phyloP scores from a whole-genome alignment of 2,797 vertebrate genomes.

The Gymnodraco acuticeps region DNA sequence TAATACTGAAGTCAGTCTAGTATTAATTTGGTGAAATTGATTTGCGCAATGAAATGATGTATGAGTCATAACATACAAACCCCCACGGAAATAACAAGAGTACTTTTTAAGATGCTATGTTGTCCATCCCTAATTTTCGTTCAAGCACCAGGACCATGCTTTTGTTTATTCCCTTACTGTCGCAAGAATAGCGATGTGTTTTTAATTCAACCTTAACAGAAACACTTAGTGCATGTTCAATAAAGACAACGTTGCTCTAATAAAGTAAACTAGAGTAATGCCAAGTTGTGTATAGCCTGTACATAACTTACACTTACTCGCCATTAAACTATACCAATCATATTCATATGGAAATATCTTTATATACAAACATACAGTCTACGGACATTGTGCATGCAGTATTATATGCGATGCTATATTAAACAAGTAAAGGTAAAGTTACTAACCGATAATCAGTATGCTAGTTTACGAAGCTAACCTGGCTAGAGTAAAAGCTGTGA shows the following conservation, averaged over 20 bases:
- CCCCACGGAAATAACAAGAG: neutral
- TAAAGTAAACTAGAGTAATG: neutral
- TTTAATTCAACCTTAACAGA: constrained; percentile 46
- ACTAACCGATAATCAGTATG: neutral
- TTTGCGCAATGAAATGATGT: too few relatives aligned
- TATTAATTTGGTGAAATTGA: neutral
- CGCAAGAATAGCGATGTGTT: neutral
- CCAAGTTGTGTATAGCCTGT: neutral
- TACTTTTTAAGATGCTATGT: neutral
- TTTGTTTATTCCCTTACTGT: neutral
- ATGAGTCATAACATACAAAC: neutral
- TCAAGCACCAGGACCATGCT: neutral
- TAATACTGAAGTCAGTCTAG: neutral
- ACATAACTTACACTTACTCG: too few relatives aligned
- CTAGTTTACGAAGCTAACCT: constrained; percentile 9
- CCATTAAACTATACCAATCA: neutral
- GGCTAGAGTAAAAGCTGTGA: neutral
- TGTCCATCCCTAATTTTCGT: neutral
- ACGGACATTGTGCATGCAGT: neutral
- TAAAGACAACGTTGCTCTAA: constrained; percentile 15
- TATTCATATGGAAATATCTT: neutral
- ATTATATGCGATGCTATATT: neutral
- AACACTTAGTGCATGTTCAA: constrained; percentile 41
- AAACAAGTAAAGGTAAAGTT: neutral
- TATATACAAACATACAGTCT: too few relatives aligned